Base-by-base conservation (phyloP, 2,888 invertebrate genomes). In the Eugnorisma glareosa region DNA sequence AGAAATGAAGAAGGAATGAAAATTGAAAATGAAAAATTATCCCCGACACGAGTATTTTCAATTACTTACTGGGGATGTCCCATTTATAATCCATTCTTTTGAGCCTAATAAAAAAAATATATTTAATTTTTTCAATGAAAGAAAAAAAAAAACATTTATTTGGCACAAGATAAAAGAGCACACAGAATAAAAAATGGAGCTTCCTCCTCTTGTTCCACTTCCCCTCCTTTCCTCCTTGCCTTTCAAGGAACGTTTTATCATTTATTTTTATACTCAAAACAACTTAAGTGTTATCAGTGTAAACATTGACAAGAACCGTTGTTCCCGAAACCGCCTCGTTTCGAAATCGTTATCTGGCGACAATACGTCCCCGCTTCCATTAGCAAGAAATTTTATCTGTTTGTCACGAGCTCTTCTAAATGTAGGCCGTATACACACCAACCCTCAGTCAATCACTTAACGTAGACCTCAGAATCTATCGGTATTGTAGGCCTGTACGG, bases 361-460 rank as follows among this genome's bases (percentile, higher is more conserved):
- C 91, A 88, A 64, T 84, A 82, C 85, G 90, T 90, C 90, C 83
- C 90, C 87, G 75, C 71, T 88, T 92, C 93, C 94, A 94, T 95
- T 95, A 95, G 93, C 88, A 75, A 85, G 91, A 92, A 89, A 91
- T 86, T 90, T 93, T 94, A 94, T 94, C 93, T 92, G 89, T 92
- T 91, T 92, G 93, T 93, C 94, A 94, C 94, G 92, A 90, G 90
- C 87, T 88, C 86, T 87, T 88, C 85, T 80, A 89, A 89, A 90
- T 89, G 86, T 88, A 89, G 85, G 86, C 84, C 84, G 82, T 79
- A 74, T 83, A 88, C 81, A 92, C 88, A 91, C 81, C 71, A 73
- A 63, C 63, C 69, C 84, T 86, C 89, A 91, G 89, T 91, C 89
- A 82, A 87, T 90, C 91, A 91, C 89, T 93, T 93, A 92, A 89